Conservation (phyloP, 2,888 invertebrate genomes). For the Hirtodrosophila trivittata region DNA sequence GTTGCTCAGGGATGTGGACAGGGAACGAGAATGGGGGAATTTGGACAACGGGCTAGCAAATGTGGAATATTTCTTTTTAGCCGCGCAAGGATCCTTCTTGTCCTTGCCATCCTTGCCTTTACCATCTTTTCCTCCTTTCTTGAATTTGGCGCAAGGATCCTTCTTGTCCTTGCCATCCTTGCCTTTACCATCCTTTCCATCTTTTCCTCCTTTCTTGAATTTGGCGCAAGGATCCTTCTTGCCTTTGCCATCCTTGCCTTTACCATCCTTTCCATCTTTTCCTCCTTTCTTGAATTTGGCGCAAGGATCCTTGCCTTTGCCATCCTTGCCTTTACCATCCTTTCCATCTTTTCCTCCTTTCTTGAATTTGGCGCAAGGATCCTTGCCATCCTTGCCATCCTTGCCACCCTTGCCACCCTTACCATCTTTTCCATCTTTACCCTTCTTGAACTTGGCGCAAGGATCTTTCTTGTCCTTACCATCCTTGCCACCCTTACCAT, state of each 20-base stretch:
- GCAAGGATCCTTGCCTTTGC: slow-evolving; percentile 22
- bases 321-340: slow-evolving; percentile 6
- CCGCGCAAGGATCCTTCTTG: slow-evolving; percentile 41
- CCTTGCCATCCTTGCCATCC: slow-evolving; percentile 1
- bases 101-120: slow-evolving; percentile 16
- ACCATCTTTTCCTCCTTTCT: slow-evolving; percentile 14
- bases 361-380: slow-evolving; percentile 25
- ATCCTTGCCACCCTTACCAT: slow-evolving; percentile 4
- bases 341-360: slow-evolving; percentile 13
- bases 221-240: slow-evolving; percentile 34
- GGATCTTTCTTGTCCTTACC: slow-evolving; percentile 20
- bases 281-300: slow-evolving; percentile 11
- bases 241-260: slow-evolving; percentile 14
- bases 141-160: slow-evolving; percentile 30
- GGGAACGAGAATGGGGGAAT: not conserved
- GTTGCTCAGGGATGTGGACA: slow-evolving; percentile 4
- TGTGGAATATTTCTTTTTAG: slow-evolving; percentile 52
- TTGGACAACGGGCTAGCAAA: slow-evolving; percentile 12
- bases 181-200: slow-evolving; percentile 14
- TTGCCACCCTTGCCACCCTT: not conserved
- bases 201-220: slow-evolving; percentile 19
- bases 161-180: not conserved
- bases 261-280: slow-evolving; percentile 12
- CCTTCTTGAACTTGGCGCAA: slow-evolving; percentile 14
- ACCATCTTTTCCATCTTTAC: slow-evolving; percentile 19